These are phyloP conservation scores for Trichoplax adhaerens DNA, from an alignment of 37 sponge, comb jelly and placozoan species.

Conservation along the genomic window DNA sequence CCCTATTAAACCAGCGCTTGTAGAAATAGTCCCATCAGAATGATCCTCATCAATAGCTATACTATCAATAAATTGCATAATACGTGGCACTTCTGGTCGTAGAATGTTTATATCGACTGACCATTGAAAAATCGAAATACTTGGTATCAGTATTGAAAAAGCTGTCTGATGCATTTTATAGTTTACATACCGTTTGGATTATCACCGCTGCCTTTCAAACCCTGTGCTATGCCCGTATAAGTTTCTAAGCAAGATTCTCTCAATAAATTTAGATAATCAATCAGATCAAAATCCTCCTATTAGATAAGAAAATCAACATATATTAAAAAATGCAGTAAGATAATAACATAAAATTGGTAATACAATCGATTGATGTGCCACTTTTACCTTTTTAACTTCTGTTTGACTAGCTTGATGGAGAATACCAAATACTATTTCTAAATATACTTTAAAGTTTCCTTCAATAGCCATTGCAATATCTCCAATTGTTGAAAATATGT, in stretches of 20 bases:
- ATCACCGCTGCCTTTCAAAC: conserved; percentile 52
- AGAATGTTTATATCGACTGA: conserved; percentile 52
- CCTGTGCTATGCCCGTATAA: conserved; percentile 92
- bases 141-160: background rate
- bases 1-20: conserved; percentile 76
- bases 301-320: background rate
- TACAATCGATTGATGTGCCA: background rate
- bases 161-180: background rate
- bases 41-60: conserved; percentile 60
- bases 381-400: conserved; percentile 33
- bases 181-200: background rate
- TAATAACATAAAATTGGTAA: background rate
- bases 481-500: conserved; percentile 75
- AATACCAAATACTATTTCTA: conserved; percentile 46
- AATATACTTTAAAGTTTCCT: conserved; percentile 38
- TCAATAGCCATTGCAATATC: conserved; percentile 91
- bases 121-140: background rate
- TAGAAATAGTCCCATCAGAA: conserved; percentile 48
- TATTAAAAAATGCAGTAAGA: background rate
- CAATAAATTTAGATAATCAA: conserved; percentile 81
- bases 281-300: conserved; percentile 68
- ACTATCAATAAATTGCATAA: conserved; percentile 39
- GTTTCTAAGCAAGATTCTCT: conserved; percentile 93
- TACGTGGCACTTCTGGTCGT: conserved; percentile 45
- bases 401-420: conserved; percentile 60